Evolutionary conservation across 1,140 invertebrate species (phyloP).

Genomic region (Caerostris darwini): DNA sequence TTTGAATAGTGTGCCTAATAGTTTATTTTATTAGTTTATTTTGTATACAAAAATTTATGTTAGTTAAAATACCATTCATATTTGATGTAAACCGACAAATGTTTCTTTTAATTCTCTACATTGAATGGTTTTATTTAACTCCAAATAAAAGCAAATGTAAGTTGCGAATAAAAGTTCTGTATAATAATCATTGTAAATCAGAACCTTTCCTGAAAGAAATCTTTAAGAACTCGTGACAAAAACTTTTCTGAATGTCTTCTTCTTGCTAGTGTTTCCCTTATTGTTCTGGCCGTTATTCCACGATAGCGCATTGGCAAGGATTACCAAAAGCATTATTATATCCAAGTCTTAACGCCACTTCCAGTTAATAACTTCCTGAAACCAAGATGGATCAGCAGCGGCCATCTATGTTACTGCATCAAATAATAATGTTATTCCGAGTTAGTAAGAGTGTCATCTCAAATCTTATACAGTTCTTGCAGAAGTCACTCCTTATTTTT

Average conservation of each 20-base stretch:
- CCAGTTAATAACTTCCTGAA: constrained; percentile 11
- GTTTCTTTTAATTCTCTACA: too few species aligned
- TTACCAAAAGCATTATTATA: constrained; percentile 29
- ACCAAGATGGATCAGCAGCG: constrained; percentile 27
- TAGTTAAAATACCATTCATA: too few species aligned
- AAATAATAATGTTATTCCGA: constrained; percentile 19
- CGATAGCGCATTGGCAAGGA: constrained; percentile 17
- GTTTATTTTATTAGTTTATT: too few species aligned
- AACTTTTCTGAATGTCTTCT: not conserved
- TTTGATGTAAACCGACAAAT: too few species aligned
- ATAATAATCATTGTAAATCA: too few species aligned
- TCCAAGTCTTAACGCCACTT: constrained; percentile 28
- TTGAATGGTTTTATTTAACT: too few species aligned
- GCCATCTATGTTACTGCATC: not conserved
- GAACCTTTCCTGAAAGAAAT: not conserved
- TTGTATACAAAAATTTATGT: too few species aligned
- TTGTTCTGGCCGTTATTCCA: not conserved
- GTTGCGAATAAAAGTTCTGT: too few species aligned
- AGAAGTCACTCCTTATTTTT: not conserved
- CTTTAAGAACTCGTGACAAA: not conserved
- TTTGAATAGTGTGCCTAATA: too few species aligned
- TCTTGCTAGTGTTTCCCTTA: not conserved
- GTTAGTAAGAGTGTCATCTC: not conserved
- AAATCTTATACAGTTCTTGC: not conserved
- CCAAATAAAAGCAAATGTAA: too few species aligned